Conservation (phyloP, 2,888 invertebrate genomes). For the Lycaena phlaeas region DNA sequence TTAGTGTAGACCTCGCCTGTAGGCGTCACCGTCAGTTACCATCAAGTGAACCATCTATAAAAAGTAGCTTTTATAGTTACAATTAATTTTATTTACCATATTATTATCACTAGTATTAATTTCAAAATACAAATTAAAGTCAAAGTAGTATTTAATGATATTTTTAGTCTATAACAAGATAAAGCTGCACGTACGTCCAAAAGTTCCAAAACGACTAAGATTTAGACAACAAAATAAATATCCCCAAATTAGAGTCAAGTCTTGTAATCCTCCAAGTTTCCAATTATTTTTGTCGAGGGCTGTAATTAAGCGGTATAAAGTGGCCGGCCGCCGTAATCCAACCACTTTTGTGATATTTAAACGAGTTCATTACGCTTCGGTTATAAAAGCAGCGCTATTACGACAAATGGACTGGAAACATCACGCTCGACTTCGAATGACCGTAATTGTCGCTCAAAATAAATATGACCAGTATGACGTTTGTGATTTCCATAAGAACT, state of each 20-base stretch:
- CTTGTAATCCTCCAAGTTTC: conserved; percentile 59
- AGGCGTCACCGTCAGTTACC: too few species aligned
- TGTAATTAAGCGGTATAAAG: conserved; percentile 69
- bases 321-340: conserved; percentile 58
- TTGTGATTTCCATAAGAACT: conserved; percentile 27
- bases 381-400: conserved; percentile 64
- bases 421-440: conserved; percentile 58
- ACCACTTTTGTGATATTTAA: conserved; percentile 70
- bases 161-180: too few species aligned
- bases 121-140: too few species aligned
- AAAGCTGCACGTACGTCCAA: too few species aligned
- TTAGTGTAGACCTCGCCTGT: too few species aligned
- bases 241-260: conserved; percentile 43
- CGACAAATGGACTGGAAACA: conserved; percentile 67
- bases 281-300: conserved; percentile 66
- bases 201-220: too few species aligned
- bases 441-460: conserved; percentile 46
- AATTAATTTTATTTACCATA: too few species aligned
- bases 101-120: too few species aligned
- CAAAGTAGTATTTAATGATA: too few species aligned
- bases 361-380: conserved; percentile 67
- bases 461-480: conserved; percentile 26
- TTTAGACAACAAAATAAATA: conserved; percentile 9
- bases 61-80: too few species aligned
- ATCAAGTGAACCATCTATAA: too few species aligned